Evolutionary conservation across 1,140 invertebrate genomes (phyloP).

Genomic region (Oncopodura yosiiana): DNA sequence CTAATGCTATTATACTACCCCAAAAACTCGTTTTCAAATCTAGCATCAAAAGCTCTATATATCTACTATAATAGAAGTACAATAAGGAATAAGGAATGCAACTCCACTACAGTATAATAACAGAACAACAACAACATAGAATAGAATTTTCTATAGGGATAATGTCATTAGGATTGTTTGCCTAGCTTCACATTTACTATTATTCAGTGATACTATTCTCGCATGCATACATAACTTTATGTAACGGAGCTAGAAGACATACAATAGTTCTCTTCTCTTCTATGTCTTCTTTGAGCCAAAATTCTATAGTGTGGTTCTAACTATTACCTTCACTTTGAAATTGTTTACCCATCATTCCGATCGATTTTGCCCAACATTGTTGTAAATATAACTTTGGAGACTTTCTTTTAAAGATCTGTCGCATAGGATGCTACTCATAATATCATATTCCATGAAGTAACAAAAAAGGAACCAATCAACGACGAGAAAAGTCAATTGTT

Average conservation of each 20-base stretch:
- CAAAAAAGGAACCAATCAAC: no score
- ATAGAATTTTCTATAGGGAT: slow-evolving; percentile 4
- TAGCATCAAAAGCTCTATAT: background rate
- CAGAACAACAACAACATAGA: no score
- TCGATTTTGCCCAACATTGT: slow-evolving; percentile 15
- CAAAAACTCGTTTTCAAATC: slow-evolving; percentile 20
- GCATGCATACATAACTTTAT: background rate
- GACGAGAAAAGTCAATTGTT: no score
- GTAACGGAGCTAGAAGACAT: background rate
- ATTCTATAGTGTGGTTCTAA: no score
- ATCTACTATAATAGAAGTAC: background rate
- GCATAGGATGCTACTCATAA: no score
- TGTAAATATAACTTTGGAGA: no score
- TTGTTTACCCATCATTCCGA: slow-evolving; percentile 27
- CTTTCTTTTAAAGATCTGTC: no score
- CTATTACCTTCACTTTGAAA: no score
- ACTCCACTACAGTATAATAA: background rate
- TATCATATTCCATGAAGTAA: no score
- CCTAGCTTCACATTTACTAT: slow-evolving; percentile 7
- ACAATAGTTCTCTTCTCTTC: no score
- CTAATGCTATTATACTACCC: slow-evolving; percentile 23
- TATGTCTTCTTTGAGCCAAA: no score
- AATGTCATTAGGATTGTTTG: slow-evolving; percentile 34
- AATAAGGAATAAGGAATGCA: background rate
- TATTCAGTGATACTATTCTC: background rate